A percentile compares a stretch with the other conserved stretches of the same genome.
Conservation (phyloP, 2,888 invertebrate species). For the Sarcophaga subvicina region DNA sequence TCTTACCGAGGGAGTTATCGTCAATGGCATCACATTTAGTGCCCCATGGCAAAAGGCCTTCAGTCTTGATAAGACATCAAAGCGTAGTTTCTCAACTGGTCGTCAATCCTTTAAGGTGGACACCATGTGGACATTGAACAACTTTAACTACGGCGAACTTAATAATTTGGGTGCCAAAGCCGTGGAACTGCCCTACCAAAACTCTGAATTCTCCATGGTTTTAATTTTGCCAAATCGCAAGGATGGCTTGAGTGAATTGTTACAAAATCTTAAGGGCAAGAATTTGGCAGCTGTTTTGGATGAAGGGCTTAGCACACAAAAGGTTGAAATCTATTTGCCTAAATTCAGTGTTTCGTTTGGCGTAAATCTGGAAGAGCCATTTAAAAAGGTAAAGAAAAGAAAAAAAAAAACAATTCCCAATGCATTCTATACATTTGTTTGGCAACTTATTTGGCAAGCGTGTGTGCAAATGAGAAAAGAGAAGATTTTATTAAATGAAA, state of each 20-base stretch:
- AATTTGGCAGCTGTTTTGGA: conserved; percentile 83
- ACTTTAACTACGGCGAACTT: conserved; percentile 82
- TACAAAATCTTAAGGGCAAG: conserved; percentile 84
- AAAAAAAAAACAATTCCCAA: no score
- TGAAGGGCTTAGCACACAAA: conserved; percentile 81
- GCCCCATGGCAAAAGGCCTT: conserved; percentile 78
- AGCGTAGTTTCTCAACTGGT: conserved; percentile 74
- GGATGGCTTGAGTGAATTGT: conserved; percentile 85
- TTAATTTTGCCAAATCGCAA: conserved; percentile 88
- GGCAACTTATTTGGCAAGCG: no score
- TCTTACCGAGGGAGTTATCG: conserved; percentile 78
- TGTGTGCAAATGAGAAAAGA: neutral
- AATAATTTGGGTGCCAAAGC: conserved; percentile 83
- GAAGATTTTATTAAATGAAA: neutral
- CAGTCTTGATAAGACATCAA: conserved; percentile 74
- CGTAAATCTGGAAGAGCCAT: conserved; percentile 84
- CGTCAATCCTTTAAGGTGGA: conserved; percentile 76
- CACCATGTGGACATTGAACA: conserved; percentile 79
- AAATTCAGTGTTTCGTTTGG: conserved; percentile 91
- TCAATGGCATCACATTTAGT: conserved; percentile 75
- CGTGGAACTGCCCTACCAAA: conserved; percentile 88
- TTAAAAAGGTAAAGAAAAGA: conserved; percentile 84
- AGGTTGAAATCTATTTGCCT: conserved; percentile 88
- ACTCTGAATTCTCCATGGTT: conserved; percentile 87
- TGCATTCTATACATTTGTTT: no score